Percentiles rank a stretch among this genome's conserved stretches.
These are phyloP conservation scores for Syngnathus acus DNA, from an alignment of 2,797 vertebrate species.

Conservation along the genomic window DNA sequence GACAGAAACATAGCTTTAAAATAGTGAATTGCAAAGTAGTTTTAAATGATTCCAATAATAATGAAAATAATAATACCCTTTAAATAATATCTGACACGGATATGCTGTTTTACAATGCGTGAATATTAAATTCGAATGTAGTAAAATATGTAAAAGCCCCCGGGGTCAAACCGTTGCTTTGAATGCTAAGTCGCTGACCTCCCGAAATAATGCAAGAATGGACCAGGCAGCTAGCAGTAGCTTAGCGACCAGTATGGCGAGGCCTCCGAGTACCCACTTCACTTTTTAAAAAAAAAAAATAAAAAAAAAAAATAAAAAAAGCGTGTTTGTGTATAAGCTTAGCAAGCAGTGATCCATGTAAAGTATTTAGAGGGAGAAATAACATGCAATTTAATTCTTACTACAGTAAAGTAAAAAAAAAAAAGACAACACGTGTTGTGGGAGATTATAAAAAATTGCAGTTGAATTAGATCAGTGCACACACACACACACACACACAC, in stretches of 20 bases:
- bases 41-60: not conserved
- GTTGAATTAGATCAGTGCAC: conserved; percentile 10
- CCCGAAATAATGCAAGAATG: not conserved
- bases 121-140: not conserved
- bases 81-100: not conserved
- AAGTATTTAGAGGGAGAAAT: conserved; percentile 16
- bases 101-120: not conserved
- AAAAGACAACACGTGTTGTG: conserved; percentile 26
- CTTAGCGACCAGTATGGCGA: no score
- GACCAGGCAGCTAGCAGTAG: no score
- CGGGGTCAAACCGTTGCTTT: not conserved
- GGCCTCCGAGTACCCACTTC: no score
- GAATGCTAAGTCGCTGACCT: not conserved
- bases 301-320: not conserved
- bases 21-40: not conserved
- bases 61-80: not conserved
- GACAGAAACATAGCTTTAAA: conserved; percentile 14
- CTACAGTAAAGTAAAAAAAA: conserved; percentile 26
- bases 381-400: conserved; percentile 31
- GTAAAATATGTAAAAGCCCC: not conserved
- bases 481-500: not conserved
- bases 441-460: conserved; percentile 32
- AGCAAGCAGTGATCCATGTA: conserved; percentile 21
- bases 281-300: no score
- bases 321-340: conserved; percentile 2